A percentile compares a stretch with the other conserved stretches of the same genome.
Evolutionary conservation across 2,888 invertebrate species (phyloP).

Genomic region (Aphodius granarius): DNA sequence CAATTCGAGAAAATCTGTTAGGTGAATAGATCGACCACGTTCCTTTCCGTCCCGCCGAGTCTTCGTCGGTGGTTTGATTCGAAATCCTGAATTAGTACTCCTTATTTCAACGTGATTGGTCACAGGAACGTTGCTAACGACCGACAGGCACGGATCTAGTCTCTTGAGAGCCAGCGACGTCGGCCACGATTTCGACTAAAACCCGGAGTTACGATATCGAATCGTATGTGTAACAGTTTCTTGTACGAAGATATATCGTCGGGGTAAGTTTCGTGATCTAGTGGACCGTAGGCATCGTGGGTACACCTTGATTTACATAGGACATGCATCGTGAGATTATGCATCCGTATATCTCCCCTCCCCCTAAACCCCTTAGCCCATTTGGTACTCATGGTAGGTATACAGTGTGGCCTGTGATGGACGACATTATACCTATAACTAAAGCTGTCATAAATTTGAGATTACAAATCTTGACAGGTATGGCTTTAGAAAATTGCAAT

Average conservation of each 20-base stretch:
- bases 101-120: background rate
- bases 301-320: background rate
- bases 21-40: background rate
- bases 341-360: background rate
- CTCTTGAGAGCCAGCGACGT: background rate
- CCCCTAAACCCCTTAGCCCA: too few species aligned
- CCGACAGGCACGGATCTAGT: background rate
- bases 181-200: background rate
- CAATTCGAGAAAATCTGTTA: background rate
- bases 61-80: background rate
- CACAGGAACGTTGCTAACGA: background rate
- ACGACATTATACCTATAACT: too few species aligned
- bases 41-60: background rate
- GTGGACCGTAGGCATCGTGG: background rate
- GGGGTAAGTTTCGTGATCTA: background rate
- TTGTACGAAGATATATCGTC: background rate
- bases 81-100: background rate
- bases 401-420: too few species aligned
- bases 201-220: background rate
- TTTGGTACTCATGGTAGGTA: background rate
- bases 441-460: too few species aligned
- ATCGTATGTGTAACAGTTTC: background rate
- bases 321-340: background rate
- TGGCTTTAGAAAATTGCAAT: too few species aligned
- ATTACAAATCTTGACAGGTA: too few species aligned